These are phyloP conservation scores for Rhagonycha fulva DNA, from an alignment of 2,888 invertebrate genomes.

Conservation along the genomic window DNA sequence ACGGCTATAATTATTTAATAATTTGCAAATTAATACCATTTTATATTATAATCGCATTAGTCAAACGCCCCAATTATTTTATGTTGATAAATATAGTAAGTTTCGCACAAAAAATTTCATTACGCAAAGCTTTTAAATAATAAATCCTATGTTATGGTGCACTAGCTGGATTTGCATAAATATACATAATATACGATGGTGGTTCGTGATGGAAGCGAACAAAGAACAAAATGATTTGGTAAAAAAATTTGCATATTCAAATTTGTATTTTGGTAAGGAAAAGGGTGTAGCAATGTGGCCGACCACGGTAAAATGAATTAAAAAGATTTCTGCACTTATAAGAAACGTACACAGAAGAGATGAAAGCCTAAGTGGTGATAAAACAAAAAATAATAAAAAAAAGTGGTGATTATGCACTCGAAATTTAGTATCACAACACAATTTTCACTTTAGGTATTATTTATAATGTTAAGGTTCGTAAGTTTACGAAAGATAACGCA, in stretches of 20 bases:
- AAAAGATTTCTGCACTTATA: not conserved
- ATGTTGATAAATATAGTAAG: not conserved
- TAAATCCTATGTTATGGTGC: not conserved
- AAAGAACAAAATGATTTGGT: not conserved
- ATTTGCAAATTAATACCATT: constrained; percentile 4
- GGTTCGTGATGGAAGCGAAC: not conserved
- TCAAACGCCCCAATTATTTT: not conserved
- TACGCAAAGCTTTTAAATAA: not conserved
- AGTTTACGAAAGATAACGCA: too few relatives aligned
- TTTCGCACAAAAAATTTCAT: not conserved
- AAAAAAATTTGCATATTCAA: not conserved
- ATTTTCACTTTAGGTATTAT: not conserved
- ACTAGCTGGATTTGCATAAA: not conserved
- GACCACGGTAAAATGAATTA: not conserved
- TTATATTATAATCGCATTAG: constrained; percentile 3
- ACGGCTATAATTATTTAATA: constrained; percentile 1
- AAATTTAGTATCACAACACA: not conserved
- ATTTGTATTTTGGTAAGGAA: not conserved
- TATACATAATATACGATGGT: not conserved
- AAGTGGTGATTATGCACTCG: too few relatives aligned
- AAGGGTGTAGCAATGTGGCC: not conserved
- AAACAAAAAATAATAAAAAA: not conserved
- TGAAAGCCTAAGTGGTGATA: not conserved
- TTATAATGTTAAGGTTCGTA: not conserved
- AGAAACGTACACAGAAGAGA: not conserved